These are phyloP conservation scores for Apteryx owenii DNA, from an alignment of 2,113 vertebrate species.

Conservation along the genomic window DNA sequence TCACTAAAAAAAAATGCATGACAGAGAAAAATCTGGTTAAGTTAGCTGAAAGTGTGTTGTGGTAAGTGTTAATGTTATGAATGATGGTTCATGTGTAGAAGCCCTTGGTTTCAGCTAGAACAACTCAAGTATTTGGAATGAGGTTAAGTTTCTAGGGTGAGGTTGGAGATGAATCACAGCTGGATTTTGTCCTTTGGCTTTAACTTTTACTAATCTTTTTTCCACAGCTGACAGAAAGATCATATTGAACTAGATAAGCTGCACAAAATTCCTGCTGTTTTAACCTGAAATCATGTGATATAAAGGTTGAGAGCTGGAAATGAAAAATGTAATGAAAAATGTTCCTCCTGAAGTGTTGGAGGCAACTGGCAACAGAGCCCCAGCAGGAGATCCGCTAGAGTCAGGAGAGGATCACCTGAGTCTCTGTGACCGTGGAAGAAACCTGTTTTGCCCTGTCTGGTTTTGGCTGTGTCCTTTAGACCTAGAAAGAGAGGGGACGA, in stretches of 20 bases:
- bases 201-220: slow-evolving; percentile 49
- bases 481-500: background rate
- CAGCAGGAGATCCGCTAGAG: background rate
- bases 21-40: background rate
- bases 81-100: background rate
- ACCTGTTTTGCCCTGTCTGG: background rate
- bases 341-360: slow-evolving; percentile 20
- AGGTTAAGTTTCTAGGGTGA: slow-evolving; percentile 56
- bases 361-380: background rate
- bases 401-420: background rate
- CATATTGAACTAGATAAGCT: slow-evolving; percentile 37
- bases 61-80: background rate
- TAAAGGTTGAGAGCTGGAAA: slow-evolving; percentile 58
- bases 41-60: background rate
- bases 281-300: slow-evolving; percentile 32
- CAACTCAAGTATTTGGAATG: background rate
- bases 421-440: background rate
- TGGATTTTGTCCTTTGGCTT: slow-evolving; percentile 65
- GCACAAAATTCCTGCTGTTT: slow-evolving; percentile 62
- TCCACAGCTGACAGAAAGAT: slow-evolving; percentile 40
- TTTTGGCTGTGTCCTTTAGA: background rate
- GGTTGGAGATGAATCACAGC: slow-evolving; percentile 45
- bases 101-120: slow-evolving; percentile 7
- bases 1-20: background rate
- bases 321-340: slow-evolving; percentile 60